Conservation (phyloP, 2,797 vertebrate species). For the Typhlichthys subterraneus region DNA sequence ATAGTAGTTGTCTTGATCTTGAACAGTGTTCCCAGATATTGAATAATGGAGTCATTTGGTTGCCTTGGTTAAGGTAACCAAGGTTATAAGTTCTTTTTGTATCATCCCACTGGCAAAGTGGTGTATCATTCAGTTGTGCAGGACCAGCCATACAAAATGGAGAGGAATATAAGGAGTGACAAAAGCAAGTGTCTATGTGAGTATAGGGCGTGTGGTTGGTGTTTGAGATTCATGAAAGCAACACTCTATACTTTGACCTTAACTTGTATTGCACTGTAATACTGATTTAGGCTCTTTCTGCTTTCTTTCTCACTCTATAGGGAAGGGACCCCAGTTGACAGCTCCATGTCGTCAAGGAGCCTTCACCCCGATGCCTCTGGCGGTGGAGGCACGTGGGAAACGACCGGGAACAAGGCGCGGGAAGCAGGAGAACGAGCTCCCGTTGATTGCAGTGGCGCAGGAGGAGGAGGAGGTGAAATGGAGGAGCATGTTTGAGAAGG, state of each 20-base stretch:
- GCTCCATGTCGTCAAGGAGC: conserved; percentile 19
- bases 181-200: conserved; percentile 64
- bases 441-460: neutral
- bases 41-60: neutral
- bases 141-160: neutral
- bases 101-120: conserved; percentile 8
- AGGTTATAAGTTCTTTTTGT: neutral
- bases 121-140: neutral
- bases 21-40: too few species aligned
- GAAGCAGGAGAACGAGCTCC: conserved; percentile 19
- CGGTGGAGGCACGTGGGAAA: conserved; percentile 9
- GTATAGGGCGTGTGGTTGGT: conserved; percentile 24
- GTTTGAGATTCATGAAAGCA: too few species aligned
- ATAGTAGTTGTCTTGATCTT: neutral
- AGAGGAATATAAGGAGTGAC: conserved; percentile 53
- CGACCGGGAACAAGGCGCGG: conserved; percentile 24
- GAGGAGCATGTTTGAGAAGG: conserved; percentile 60
- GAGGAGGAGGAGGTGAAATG: conserved; percentile 13
- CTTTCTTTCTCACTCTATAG: conserved; percentile 31
- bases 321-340: conserved; percentile 27
- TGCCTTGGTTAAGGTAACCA: conserved; percentile 7
- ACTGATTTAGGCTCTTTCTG: neutral
- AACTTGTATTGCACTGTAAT: neutral
- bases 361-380: conserved; percentile 10
- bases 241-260: neutral